Evolutionary conservation across 2,113 vertebrate species (phyloP).

Genomic region (Ceratotherium simum): DNA sequence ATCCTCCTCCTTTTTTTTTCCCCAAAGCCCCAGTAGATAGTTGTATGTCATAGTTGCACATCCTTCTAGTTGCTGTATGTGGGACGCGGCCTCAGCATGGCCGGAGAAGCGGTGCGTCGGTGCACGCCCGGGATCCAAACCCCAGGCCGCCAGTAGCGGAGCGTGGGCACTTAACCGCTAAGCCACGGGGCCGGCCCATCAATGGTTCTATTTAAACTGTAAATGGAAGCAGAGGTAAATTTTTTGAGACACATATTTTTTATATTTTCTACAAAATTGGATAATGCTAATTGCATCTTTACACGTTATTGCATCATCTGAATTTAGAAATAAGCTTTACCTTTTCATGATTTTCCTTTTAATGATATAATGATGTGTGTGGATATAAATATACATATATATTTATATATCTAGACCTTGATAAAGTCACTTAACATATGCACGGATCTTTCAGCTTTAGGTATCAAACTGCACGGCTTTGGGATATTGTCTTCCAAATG

Average conservation of each 20-base stretch:
- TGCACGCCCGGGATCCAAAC: too few species aligned
- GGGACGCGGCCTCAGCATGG: too few species aligned
- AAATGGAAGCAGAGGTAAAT: neutral
- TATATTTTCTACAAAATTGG: neutral
- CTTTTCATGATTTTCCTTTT: slow-evolving; percentile 47
- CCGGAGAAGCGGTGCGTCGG: too few species aligned
- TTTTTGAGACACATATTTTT: neutral
- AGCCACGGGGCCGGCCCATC: too few species aligned
- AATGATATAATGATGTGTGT: neutral
- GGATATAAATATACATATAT: neutral
- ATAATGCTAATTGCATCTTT: slow-evolving; percentile 17
- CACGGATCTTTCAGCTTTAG: slow-evolving; percentile 15
- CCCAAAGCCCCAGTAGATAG: too few species aligned
- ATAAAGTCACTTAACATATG: slow-evolving; percentile 9
- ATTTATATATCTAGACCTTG: neutral
- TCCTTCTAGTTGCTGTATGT: too few species aligned
- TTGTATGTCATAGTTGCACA: too few species aligned
- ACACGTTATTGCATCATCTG: neutral
- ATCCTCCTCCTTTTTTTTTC: too few species aligned
- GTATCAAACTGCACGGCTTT: neutral
- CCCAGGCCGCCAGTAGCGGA: too few species aligned
- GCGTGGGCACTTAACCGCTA: too few species aligned
- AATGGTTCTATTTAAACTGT: neutral
- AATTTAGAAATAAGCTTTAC: slow-evolving; percentile 34
- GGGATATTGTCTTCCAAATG: neutral